Percentiles rank a stretch among this genome's conserved stretches.
Conservation (phyloP, 2,888 invertebrate genomes). For the Apomyelois bistriatella region DNA sequence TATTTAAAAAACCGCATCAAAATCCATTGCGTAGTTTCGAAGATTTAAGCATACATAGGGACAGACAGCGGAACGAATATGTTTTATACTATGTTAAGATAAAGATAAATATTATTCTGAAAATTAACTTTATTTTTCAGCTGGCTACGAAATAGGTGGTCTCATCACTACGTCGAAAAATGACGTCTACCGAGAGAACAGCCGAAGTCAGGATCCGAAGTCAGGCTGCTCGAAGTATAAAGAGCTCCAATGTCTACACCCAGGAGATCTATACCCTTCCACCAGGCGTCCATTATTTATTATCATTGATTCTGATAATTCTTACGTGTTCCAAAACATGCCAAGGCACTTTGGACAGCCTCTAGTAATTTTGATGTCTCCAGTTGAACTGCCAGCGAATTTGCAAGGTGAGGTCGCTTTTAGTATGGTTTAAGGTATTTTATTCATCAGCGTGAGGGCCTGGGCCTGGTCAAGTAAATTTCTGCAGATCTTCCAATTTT, state of each 20-base stretch:
- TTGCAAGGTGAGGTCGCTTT: constrained; percentile 90
- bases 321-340: constrained; percentile 94
- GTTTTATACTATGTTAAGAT: too few relatives aligned
- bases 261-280: constrained; percentile 95
- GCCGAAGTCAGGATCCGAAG: constrained; percentile 33
- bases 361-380: constrained; percentile 94
- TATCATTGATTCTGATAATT: constrained; percentile 97
- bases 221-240: constrained; percentile 50
- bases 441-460: too few relatives aligned
- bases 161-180: constrained; percentile 92
- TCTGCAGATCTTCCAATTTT: too few relatives aligned
- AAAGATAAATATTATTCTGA: too few relatives aligned
- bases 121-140: constrained; percentile 15
- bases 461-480: too few relatives aligned
- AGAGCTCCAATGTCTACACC: constrained; percentile 91
- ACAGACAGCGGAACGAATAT: too few relatives aligned
- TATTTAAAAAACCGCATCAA: too few relatives aligned
- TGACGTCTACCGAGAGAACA: constrained; percentile 77
- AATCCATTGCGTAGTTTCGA: too few relatives aligned
- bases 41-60: too few relatives aligned
- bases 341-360: constrained; percentile 96
- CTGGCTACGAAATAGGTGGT: constrained; percentile 95
- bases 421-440: too few relatives aligned
- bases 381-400: constrained; percentile 91
- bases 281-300: constrained; percentile 95